Evolutionary conservation across 2,888 invertebrate species (phyloP).

Genomic region (Amaurobius ferox): DNA sequence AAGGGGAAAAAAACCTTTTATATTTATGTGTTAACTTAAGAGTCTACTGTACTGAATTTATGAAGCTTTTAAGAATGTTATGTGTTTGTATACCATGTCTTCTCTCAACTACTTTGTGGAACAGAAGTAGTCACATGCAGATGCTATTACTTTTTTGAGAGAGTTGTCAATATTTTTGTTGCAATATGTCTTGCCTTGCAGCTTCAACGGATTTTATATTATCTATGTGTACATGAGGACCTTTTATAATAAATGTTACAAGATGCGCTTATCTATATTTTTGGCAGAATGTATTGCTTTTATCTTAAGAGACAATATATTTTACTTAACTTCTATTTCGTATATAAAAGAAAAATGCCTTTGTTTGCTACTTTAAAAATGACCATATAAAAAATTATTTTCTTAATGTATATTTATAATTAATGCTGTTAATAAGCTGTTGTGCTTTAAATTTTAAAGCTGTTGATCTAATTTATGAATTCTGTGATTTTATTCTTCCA

Average conservation of each 20-base stretch:
- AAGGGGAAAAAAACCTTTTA: too few species aligned
- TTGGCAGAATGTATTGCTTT: background rate
- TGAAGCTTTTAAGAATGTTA: background rate
- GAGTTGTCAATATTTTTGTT: constrained; percentile 13
- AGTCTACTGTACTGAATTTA: constrained; percentile 6
- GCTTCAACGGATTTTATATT: constrained; percentile 12
- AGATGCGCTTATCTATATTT: background rate
- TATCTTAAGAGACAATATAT: constrained; percentile 7
- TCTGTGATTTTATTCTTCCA: too few species aligned
- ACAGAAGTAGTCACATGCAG: background rate
- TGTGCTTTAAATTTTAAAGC: too few species aligned
- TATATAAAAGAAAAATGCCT: background rate
- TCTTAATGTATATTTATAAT: background rate
- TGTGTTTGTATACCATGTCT: background rate
- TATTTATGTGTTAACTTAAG: too few species aligned
- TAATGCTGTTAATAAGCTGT: too few species aligned
- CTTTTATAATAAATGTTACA: background rate
- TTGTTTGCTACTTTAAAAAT: background rate
- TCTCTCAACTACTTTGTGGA: background rate
- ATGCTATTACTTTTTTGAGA: background rate
- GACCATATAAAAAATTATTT: background rate
- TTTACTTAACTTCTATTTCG: background rate
- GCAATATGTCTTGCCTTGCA: background rate
- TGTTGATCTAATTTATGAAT: too few species aligned
- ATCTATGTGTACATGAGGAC: background rate